Conservation (phyloP, 1,140 invertebrate genomes). For the Ceratitis capitata region DNA sequence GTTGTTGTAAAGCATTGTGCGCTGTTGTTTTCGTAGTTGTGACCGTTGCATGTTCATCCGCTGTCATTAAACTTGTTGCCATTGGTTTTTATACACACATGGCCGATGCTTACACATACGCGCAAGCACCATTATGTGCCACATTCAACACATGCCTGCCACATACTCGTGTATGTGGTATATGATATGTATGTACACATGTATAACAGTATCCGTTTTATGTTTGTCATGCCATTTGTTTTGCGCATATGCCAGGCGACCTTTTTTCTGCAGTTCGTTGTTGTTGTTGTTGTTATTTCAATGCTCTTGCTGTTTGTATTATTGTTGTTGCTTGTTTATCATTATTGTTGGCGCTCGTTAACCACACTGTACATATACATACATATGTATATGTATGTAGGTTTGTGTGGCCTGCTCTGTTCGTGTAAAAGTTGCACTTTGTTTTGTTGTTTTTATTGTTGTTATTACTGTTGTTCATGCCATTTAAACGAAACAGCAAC, state of each 20-base stretch:
- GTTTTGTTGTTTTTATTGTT: not conserved
- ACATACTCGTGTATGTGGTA: too few relatives aligned
- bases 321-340: not conserved
- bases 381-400: not conserved
- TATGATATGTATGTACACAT: too few relatives aligned
- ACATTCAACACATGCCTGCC: constrained; percentile 9
- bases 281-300: not conserved
- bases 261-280: not conserved
- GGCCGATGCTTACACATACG: not conserved
- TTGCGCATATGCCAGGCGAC: not conserved
- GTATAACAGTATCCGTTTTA: constrained; percentile 22
- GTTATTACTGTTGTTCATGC: not conserved
- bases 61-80: not conserved
- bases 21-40: not conserved
- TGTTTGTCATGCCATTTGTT: constrained; percentile 26
- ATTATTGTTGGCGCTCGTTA: not conserved
- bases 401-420: too few relatives aligned
- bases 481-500: constrained; percentile 32
- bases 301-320: not conserved
- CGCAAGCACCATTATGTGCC: not conserved
- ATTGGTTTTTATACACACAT: constrained; percentile 19
- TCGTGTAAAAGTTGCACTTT: too few relatives aligned
- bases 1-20: not conserved
- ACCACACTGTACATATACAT: not conserved
- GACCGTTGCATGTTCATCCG: not conserved